Evolutionary conservation across 2,888 invertebrate species (phyloP).

Genomic region (Mylabris sibirica): DNA sequence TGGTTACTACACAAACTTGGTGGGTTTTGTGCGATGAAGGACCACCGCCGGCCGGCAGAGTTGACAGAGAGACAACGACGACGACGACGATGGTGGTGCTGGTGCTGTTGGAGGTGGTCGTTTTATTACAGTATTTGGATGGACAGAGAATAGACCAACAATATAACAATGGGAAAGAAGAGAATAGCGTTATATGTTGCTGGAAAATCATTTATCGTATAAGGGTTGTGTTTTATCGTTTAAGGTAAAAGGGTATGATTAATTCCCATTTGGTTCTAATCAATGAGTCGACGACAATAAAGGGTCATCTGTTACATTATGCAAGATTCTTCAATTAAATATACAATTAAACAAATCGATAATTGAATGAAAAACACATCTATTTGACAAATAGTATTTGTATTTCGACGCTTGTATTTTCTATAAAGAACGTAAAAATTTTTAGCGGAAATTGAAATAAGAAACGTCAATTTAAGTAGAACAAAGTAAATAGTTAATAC

Average conservation of each 20-base stretch:
- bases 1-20: conserved; percentile 5
- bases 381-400: no score
- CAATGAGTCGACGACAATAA: neutral
- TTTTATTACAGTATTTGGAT: neutral
- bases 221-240: conserved; percentile 5
- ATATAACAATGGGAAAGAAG: neutral
- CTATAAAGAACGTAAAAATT: no score
- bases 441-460: neutral
- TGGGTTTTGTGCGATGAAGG: neutral
- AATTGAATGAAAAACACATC: neutral
- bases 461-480: neutral
- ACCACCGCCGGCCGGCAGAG: neutral
- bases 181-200: neutral
- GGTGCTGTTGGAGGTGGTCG: neutral
- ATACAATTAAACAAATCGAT: neutral
- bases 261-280: neutral
- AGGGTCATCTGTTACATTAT: neutral
- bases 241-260: neutral
- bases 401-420: no score
- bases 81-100: neutral
- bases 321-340: no score
- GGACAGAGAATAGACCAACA: neutral
- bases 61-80: conserved; percentile 6
- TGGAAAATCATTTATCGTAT: neutral
- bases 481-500: neutral